These are phyloP conservation scores for Dicaeum eximium DNA, from an alignment of 2,113 vertebrate species.

Conservation along the genomic window DNA sequence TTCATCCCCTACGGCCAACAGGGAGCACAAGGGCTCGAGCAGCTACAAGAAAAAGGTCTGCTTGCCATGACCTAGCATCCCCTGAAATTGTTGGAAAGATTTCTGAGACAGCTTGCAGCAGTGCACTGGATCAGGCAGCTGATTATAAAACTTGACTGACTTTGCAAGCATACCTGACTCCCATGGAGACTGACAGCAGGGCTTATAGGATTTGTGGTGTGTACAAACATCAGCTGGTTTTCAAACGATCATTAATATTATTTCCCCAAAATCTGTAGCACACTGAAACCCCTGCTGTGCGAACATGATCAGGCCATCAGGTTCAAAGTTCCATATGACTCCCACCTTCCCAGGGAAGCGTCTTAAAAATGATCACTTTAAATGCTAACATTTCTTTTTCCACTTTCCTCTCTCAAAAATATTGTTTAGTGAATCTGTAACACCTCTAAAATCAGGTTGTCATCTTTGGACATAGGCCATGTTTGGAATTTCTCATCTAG, in stretches of 20 bases:
- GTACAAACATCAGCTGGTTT: conserved; percentile 4
- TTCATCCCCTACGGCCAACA: background rate
- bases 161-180: background rate
- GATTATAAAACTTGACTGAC: conserved; percentile 9
- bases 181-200: background rate
- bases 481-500: background rate
- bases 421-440: background rate
- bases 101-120: background rate
- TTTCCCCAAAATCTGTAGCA: background rate
- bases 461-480: background rate
- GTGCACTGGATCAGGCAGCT: background rate
- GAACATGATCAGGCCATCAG: background rate
- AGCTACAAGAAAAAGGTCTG: background rate
- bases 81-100: background rate
- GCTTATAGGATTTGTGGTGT: background rate
- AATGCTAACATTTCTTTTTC: background rate
- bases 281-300: background rate
- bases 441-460: background rate
- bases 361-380: background rate
- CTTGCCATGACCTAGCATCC: background rate
- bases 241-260: background rate
- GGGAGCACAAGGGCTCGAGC: background rate
- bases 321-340: background rate
- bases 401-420: background rate
- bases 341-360: background rate